phyloP scores from a whole-genome alignment of 2,888 invertebrate genomes.

The Apoda limacodes region DNA sequence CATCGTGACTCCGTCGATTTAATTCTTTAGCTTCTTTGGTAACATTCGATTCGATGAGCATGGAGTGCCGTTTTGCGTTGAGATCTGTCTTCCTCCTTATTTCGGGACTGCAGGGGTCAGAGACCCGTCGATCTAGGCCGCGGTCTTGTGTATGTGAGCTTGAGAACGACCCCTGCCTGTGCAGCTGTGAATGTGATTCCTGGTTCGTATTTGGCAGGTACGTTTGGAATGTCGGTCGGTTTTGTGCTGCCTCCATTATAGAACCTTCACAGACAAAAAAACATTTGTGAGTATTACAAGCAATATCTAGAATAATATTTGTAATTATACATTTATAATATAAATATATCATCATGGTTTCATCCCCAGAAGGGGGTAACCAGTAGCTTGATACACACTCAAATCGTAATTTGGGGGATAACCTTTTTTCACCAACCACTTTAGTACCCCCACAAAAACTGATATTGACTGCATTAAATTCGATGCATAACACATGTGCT shows the following conservation, averaged over 20 bases:
- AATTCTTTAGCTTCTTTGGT: constrained; percentile 48
- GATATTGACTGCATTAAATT: too few species aligned
- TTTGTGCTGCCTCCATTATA: constrained; percentile 79
- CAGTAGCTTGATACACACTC: too few species aligned
- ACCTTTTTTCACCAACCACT: too few species aligned
- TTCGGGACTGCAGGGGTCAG: constrained; percentile 54
- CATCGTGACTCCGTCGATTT: constrained; percentile 53
- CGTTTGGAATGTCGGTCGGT: constrained; percentile 64
- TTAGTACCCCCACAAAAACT: too few species aligned
- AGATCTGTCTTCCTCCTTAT: constrained; percentile 53
- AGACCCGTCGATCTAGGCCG: constrained; percentile 43
- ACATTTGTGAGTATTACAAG: too few species aligned
- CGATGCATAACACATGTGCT: too few species aligned
- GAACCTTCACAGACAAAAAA: constrained; percentile 47
- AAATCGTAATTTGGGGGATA: too few species aligned
- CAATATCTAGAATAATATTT: too few species aligned
- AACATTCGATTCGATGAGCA: constrained; percentile 53
- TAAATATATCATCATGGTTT: too few species aligned
- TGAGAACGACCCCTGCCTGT: constrained; percentile 42
- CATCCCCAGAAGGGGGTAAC: too few species aligned
- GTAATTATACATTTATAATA: too few species aligned
- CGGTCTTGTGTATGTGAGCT: constrained; percentile 26
- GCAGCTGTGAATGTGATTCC: constrained; percentile 31
- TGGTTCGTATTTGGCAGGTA: constrained; percentile 49
- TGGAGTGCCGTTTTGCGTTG: constrained; percentile 48